phyloP scores from a whole-genome alignment of 2,113 vertebrate genomes.

The Cervus canadensis region DNA sequence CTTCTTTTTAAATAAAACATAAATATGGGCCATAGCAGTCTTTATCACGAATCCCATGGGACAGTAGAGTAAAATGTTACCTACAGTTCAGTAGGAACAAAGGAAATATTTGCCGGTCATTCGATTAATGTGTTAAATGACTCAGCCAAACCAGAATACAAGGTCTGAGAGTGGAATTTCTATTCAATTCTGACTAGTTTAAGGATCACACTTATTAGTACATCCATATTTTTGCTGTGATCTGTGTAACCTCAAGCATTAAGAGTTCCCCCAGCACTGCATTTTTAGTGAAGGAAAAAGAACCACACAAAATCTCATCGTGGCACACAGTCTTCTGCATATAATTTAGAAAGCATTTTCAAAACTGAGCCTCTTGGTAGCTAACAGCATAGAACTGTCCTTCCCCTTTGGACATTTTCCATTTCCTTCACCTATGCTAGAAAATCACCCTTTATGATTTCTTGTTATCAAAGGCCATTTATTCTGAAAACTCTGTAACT shows the following conservation, averaged over 20 bases:
- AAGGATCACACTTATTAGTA: not conserved
- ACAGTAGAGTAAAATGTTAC: not conserved
- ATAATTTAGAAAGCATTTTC: not conserved
- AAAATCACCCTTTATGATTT: conserved; percentile 8
- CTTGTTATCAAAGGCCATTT: not conserved
- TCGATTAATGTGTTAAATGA: not conserved
- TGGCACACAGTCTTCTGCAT: not conserved
- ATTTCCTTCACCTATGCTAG: not conserved
- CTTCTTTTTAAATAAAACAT: not conserved
- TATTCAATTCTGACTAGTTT: not conserved
- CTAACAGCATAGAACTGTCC: not conserved
- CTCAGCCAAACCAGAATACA: not conserved
- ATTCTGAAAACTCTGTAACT: not conserved
- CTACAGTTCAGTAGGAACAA: not conserved
- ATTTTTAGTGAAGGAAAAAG: not conserved
- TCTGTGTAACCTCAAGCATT: not conserved
- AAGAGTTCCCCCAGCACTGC: not conserved
- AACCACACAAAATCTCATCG: not conserved
- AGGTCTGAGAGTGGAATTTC: not conserved
- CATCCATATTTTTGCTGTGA: not conserved
- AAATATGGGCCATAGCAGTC: not conserved
- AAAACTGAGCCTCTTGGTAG: not conserved
- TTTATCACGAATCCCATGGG: not conserved
- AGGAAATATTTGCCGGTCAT: not conserved
- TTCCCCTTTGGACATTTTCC: not conserved